Evolutionary conservation across 2,888 invertebrate species (phyloP).

Genomic region (Andrena flavipes): DNA sequence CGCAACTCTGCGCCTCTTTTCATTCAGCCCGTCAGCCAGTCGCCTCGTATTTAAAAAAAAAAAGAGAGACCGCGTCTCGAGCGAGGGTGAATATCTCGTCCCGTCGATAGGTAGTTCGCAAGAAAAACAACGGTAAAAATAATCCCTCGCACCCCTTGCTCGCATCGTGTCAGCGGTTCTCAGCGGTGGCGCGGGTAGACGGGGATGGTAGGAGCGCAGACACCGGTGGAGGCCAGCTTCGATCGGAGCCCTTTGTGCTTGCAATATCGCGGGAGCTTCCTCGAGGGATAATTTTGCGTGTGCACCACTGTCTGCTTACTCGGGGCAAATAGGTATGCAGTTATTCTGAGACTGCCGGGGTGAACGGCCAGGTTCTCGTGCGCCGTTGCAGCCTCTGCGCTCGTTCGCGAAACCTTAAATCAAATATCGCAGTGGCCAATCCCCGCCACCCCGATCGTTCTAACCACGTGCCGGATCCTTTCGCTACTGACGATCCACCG

Average conservation of each 20-base stretch:
- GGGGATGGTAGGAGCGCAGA: not conserved
- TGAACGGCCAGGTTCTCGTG: conserved; percentile 78
- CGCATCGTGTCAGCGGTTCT: conserved; percentile 20
- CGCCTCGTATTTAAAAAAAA: not conserved
- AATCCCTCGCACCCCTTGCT: conserved; percentile 35
- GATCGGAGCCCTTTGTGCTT: conserved; percentile 18
- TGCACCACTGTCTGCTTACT: conserved; percentile 75
- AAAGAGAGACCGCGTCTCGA: not conserved
- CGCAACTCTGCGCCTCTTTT: not conserved
- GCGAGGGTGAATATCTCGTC: not conserved
- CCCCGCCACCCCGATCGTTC: conserved; percentile 23
- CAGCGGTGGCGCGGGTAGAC: not conserved
- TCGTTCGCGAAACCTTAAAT: conserved; percentile 68
- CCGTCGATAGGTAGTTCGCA: conserved; percentile 23
- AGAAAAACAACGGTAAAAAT: conserved; percentile 41
- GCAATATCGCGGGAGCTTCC: conserved; percentile 44
- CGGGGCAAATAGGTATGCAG: conserved; percentile 80
- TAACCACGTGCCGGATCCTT: conserved; percentile 58
- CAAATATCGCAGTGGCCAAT: conserved; percentile 62
- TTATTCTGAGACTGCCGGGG: conserved; percentile 82
- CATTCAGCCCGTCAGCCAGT: not conserved
- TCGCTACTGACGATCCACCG: conserved; percentile 15
- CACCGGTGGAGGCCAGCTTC: not conserved
- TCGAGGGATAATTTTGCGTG: conserved; percentile 64
- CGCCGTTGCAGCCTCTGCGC: conserved; percentile 53